These are phyloP conservation scores for Charadrius vociferus DNA, from an alignment of 2,113 vertebrate species.

Conservation along the genomic window DNA sequence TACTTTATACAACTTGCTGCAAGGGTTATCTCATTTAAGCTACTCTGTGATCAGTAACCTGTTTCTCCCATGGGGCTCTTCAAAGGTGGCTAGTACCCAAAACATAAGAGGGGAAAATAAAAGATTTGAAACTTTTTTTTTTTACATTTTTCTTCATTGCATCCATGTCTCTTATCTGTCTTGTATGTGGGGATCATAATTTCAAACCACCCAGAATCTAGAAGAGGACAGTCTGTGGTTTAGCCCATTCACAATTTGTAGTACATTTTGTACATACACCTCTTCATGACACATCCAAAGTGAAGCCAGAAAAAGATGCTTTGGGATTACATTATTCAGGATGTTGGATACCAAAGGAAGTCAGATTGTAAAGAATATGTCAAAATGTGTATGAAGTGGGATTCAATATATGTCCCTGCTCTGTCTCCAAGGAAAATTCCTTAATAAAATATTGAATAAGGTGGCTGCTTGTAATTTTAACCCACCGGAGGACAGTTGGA, in stretches of 20 bases:
- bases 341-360: not conserved
- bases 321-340: not conserved
- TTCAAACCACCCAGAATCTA: not conserved
- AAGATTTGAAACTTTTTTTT: not conserved
- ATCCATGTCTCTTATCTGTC: not conserved
- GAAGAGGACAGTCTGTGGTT: not conserved
- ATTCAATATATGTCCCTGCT: not conserved
- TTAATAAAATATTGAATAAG: not conserved
- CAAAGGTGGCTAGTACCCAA: not conserved
- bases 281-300: not conserved
- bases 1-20: conserved; percentile 3
- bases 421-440: not conserved
- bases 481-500: not conserved
- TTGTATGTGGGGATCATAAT: not conserved
- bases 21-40: conserved; percentile 46
- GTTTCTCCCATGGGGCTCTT: not conserved
- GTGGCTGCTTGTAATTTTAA: not conserved
- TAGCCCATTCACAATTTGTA: not conserved
- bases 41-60: not conserved
- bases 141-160: not conserved
- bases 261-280: not conserved
- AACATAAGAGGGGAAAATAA: not conserved
- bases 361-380: not conserved
- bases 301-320: not conserved
- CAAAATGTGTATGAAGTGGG: not conserved